Base-by-base conservation (phyloP, 2,888 invertebrate genomes). In the Tineola bisselliella region DNA sequence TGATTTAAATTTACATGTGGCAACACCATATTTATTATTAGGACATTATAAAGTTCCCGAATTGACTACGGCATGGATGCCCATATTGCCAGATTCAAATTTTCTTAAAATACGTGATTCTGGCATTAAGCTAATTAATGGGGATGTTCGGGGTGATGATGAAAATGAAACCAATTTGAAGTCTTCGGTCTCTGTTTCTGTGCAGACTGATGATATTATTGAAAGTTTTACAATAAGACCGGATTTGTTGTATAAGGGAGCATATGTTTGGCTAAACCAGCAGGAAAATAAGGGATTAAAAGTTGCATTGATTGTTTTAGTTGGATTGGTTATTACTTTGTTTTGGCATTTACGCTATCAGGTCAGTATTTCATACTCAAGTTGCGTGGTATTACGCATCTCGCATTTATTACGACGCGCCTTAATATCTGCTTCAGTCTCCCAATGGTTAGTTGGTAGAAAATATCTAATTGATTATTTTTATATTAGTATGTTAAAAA, bases 231-330 rank as follows among this genome's bases (percentile, higher is more conserved):
- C 70, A 30, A 75, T 86, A 19, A 75, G 79, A 61, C 84, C 82
- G 8, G 76, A 79, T 57, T 62, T 81, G 63, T 83, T 80, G 82
- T 87, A 83, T 68, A 82, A 83, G 62, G 73, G 75, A 62, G 69
- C 79, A 0, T 88, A 89, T 64, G 68, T 80, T 11, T 94, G 93
- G 93, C 76, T 93, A 0, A 90, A 91, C 70, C 91, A 92, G 68
- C 93, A 94, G 69, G 94, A 94, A 66, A 93, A 93, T 71, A 91
- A 92, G 70, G 91, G 89, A 2, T 76, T 93, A 0, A 93, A 93
- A 76, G 84, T 93, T 54, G 88, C 90, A 17, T 75, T 94, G 1
- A 90, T 93, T 33, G 88, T 93, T 61, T 81, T 93, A 57, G 87
- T 91, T 31, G 90, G 92, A 57, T 87, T 91, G 64, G 90, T 93